Evolutionary conservation across 2,113 vertebrate species (phyloP).

Genomic region (Ariopsis seemanni): DNA sequence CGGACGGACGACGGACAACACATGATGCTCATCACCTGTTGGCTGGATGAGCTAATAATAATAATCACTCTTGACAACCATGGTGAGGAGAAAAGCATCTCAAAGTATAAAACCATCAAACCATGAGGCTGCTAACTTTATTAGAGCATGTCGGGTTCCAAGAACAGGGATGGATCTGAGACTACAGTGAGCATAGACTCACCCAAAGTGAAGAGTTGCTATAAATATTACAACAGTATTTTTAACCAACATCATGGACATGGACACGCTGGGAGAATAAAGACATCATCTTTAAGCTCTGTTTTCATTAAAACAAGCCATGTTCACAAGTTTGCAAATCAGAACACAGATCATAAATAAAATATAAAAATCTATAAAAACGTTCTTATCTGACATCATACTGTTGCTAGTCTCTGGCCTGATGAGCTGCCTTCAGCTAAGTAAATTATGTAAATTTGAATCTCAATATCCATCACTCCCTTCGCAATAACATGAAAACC

Average conservation of each 20-base stretch:
- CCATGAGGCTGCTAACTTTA: too few species aligned
- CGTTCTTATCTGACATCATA: too few species aligned
- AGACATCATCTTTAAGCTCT: neutral
- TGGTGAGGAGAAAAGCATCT: neutral
- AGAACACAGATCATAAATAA: neutral
- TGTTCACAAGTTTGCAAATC: neutral
- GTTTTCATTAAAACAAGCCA: neutral
- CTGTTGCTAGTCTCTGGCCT: neutral
- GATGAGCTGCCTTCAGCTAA: neutral
- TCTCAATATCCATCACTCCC: too few species aligned
- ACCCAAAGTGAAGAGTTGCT: neutral
- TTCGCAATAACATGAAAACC: neutral
- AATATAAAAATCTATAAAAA: too few species aligned
- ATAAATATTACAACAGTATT: neutral
- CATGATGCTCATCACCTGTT: too few species aligned
- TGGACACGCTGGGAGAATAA: neutral
- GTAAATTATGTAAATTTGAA: neutral
- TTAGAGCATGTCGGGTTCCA: neutral
- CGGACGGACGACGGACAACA: too few species aligned
- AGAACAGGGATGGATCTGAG: neutral
- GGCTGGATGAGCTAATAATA: too few species aligned
- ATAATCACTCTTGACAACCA: neutral
- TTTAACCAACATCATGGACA: neutral
- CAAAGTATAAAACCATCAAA: neutral
- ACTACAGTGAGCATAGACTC: too few species aligned